Evolutionary conservation across 2,113 vertebrate species (phyloP).

Genomic region (Anas platyrhynchos): DNA sequence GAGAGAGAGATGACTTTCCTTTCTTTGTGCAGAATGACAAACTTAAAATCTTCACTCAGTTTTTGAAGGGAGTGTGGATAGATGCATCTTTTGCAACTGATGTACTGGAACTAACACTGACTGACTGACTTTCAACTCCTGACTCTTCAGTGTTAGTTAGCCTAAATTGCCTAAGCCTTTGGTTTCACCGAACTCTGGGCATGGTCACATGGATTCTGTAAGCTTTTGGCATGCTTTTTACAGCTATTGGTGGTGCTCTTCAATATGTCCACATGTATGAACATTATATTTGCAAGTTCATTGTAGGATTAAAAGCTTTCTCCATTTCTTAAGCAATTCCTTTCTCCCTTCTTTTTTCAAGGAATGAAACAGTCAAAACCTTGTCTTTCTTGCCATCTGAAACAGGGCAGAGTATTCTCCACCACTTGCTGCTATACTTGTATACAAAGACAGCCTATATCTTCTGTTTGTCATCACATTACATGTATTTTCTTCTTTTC

Average conservation of each 20-base stretch:
- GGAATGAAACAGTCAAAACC: not conserved
- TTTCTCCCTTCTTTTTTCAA: not conserved
- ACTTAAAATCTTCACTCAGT: not conserved
- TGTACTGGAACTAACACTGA: not conserved
- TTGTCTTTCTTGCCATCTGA: not conserved
- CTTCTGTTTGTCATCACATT: not conserved
- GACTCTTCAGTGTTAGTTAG: not conserved
- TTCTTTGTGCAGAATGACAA: not conserved
- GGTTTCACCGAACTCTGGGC: not conserved
- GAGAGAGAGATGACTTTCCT: not conserved
- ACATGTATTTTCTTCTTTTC: not conserved
- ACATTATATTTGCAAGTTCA: not conserved
- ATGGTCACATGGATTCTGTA: not conserved
- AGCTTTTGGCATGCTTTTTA: not conserved
- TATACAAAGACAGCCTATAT: not conserved
- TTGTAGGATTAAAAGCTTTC: not conserved
- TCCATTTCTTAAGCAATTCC: not conserved
- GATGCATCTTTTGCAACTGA: not conserved
- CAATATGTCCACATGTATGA: not conserved
- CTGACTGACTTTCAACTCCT: not conserved
- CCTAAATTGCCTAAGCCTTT: not conserved
- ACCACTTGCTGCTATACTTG: not conserved
- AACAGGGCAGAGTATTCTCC: not conserved
- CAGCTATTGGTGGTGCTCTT: not conserved
- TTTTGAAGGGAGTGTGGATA: not conserved